These are phyloP conservation scores for Sebastes umbrosus DNA, from an alignment of 2,797 vertebrate species.

Conservation along the genomic window DNA sequence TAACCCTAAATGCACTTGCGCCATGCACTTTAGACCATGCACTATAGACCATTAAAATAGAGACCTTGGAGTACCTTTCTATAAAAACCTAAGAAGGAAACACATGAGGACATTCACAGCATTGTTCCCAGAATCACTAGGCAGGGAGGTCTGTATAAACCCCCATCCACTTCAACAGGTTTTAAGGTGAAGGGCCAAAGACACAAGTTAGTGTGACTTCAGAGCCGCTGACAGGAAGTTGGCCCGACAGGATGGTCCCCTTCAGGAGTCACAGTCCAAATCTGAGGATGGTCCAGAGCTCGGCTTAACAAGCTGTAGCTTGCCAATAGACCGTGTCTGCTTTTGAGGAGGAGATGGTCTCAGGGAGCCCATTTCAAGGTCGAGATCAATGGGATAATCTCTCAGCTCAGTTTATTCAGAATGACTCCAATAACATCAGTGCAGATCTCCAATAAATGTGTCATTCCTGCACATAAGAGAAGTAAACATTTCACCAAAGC, in stretches of 20 bases:
- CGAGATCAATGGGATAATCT: constrained; percentile 28
- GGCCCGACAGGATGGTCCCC: constrained; percentile 22
- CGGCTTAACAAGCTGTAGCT: constrained; percentile 32
- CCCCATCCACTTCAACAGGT: not conserved
- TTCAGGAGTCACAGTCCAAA: constrained; percentile 32
- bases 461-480: constrained; percentile 11
- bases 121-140: constrained; percentile 3
- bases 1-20: no score
- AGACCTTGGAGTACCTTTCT: not conserved
- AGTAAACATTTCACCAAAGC: not conserved
- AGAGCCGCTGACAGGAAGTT: constrained; percentile 60
- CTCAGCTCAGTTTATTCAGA: constrained; percentile 1
- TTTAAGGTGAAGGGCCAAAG: constrained; percentile 33
- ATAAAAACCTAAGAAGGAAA: not conserved
- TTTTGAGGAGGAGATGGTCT: constrained; percentile 29
- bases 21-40: no score
- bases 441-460: constrained; percentile 31
- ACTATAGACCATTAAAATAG: no score
- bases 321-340: constrained; percentile 17
- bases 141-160: not conserved
- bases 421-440: constrained; percentile 24
- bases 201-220: constrained; percentile 25
- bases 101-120: not conserved
- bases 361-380: constrained; percentile 32
- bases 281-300: constrained; percentile 19